Evolutionary conservation across 2,797 vertebrate genomes (phyloP), one percentile per base, ranked within the genome.

Genomic region (Pteropus rufus): DNA sequence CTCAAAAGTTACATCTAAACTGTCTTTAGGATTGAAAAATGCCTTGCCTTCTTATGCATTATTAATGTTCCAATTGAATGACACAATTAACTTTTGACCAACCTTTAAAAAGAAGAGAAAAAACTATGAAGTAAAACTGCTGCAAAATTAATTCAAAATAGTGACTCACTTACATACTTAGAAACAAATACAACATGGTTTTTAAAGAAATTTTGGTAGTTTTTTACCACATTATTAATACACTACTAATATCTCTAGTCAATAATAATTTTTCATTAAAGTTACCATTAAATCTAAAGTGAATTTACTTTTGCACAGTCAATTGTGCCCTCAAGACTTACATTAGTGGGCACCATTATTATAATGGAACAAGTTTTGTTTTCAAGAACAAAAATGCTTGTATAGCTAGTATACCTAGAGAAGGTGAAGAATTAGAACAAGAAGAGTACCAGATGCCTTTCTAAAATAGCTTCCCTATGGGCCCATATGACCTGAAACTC

Each of bases 31-130:
- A 86, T 92, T 93, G 11, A 4, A 60, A 19, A 90, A 19, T 65
- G 31, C 72, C 69, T 76, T 67, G 24, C 26, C 49, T 39, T 96
- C 41, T 70, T 96, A 56, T 64, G 64, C 36, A 91, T 95, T 92
- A 65, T 31, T 95, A 95, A 94, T 87, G 41, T 73, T 89, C 12
- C 89, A 91, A 64, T 52, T 18, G 34, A 94, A 91, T 75, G 56
- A 95, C 72, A 67, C 10, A 41, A 72, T 85, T 67, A 86, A 86
- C 36, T 69, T 94, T 88, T 93, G 36, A 84, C 10, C 60, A 75
- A 86, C 16, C 54, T 49, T 29, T 86, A 58, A 65, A 88, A 36
- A 44, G 10, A 52, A n/a, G 49, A 93, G 36, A 56, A 58, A 60
- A 83, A n/a, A 5, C 67, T 62, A 18, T 29, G 36, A 93, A 62